Conservation (phyloP, 2,113 vertebrate genomes). For the Psephotus haematonotus region DNA sequence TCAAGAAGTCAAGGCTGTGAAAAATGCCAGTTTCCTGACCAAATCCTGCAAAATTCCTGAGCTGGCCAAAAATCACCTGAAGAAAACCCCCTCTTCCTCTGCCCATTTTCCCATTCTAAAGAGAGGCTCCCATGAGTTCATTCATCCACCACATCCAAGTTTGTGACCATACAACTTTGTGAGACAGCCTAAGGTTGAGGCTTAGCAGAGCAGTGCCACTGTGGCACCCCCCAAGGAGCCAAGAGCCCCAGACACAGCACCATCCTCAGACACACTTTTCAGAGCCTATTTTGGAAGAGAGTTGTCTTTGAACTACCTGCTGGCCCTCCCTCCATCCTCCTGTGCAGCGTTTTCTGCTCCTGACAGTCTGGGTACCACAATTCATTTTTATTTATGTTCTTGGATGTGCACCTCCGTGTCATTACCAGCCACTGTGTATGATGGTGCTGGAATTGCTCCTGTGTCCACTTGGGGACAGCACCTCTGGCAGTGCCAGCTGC, state of each 20-base stretch:
- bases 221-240: neutral
- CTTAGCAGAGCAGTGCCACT: neutral
- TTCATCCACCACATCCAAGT: neutral
- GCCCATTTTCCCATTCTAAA: neutral
- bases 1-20: neutral
- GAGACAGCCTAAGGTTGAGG: neutral
- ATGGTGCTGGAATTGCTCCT: neutral
- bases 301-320: neutral
- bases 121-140: neutral
- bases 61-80: neutral
- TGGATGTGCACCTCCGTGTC: neutral
- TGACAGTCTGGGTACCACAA: neutral
- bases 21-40: neutral
- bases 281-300: neutral
- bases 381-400: neutral
- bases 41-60: neutral
- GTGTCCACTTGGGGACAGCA: neutral
- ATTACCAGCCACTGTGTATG: neutral
- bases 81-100: neutral
- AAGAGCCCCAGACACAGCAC: neutral
- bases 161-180: neutral
- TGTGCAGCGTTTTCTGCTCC: neutral
- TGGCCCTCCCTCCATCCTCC: neutral
- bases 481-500: neutral
- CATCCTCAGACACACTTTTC: neutral